These are phyloP conservation scores for Lutjanus campechanus DNA, from an alignment of 2,797 vertebrate species.

Conservation along the genomic window DNA sequence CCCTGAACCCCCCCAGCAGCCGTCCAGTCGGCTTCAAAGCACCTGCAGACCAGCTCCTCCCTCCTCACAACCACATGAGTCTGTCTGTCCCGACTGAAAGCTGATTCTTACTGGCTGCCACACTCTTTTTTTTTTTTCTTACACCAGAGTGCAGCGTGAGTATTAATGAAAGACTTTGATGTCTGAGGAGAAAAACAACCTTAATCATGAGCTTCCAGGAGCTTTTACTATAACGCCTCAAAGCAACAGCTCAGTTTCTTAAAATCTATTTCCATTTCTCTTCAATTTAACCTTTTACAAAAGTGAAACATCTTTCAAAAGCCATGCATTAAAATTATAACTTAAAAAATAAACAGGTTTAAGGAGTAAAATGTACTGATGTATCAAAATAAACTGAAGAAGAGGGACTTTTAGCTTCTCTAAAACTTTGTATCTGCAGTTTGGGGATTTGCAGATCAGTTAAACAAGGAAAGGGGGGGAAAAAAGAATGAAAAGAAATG, in stretches of 20 bases:
- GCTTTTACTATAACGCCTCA: conserved; percentile 3
- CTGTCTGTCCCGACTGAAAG: conserved; percentile 31
- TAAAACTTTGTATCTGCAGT: neutral
- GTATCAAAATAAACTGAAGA: too few species aligned
- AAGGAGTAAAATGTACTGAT: neutral
- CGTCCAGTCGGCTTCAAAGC: conserved; percentile 64
- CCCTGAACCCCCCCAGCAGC: conserved; percentile 22
- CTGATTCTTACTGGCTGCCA: conserved; percentile 23
- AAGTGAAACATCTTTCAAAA: neutral
- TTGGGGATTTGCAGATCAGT: neutral
- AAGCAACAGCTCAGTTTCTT: neutral
- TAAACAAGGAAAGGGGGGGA: neutral
- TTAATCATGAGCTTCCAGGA: neutral
- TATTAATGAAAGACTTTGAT: conserved; percentile 60
- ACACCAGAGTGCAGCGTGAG: conserved; percentile 7
- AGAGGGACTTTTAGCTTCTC: neutral
- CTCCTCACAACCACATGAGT: conserved; percentile 40
- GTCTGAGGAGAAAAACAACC: conserved; percentile 33
- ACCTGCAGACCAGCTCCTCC: conserved; percentile 57
- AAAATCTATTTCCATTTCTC: neutral
- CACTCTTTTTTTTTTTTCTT: neutral
- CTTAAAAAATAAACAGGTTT: neutral
- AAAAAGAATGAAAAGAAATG: neutral
- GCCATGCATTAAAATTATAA: neutral
- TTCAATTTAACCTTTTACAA: neutral